Evolutionary conservation across 2,113 vertebrate species (phyloP).

Genomic region (Pseudopipra pipra): DNA sequence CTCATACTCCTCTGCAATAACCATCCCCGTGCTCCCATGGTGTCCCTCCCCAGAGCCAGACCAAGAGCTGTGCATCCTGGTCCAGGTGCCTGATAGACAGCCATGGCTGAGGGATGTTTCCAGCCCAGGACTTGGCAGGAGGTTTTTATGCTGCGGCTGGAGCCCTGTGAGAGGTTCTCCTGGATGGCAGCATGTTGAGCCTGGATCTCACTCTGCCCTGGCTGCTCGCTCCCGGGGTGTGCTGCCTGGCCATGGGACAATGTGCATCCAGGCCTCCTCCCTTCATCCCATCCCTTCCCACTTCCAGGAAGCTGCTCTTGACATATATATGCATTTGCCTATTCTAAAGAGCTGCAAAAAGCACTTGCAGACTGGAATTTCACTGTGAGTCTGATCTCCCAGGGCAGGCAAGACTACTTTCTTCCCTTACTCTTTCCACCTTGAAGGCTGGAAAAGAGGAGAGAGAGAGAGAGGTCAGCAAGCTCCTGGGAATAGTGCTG

Average conservation of each 20-base stretch:
- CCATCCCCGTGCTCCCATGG: background rate
- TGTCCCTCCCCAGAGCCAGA: background rate
- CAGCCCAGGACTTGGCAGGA: background rate
- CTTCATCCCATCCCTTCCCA: background rate
- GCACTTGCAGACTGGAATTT: background rate
- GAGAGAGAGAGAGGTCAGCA: background rate
- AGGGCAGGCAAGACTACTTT: background rate
- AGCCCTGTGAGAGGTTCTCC: background rate
- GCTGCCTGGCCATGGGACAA: background rate
- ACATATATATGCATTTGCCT: background rate
- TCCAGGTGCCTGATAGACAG: background rate
- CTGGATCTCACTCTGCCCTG: background rate
- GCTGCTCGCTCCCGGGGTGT: fast-evolving
- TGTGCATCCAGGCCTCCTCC: background rate
- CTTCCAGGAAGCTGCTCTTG: background rate
- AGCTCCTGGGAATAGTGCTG: background rate
- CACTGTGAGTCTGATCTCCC: background rate
- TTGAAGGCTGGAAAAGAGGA: background rate
- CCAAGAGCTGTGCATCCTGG: background rate
- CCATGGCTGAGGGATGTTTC: background rate
- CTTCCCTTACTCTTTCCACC: background rate
- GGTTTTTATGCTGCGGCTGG: fast-evolving
- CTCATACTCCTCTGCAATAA: background rate
- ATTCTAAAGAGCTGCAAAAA: background rate
- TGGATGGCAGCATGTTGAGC: background rate